Evolutionary conservation across 2,113 vertebrate genomes (phyloP), one percentile per base, ranked within the genome.

Genomic region (Halichoerus grypus): DNA sequence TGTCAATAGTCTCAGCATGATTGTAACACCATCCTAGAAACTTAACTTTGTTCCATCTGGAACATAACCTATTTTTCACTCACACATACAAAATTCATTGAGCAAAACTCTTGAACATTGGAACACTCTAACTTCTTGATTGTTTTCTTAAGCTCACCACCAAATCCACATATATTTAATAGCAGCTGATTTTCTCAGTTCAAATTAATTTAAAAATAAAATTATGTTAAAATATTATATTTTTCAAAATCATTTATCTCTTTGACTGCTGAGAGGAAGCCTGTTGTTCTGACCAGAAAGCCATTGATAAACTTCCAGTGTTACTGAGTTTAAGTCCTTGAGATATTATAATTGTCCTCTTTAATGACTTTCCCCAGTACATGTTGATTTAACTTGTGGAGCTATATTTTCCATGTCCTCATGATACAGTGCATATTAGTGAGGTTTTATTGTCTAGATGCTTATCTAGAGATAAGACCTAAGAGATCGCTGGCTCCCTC

Each of bases 1-100:
- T 96, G 28, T 79, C 61, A 51, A 24, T 85, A 74, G 19, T 84
- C 33, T 88, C 81, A 93, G 51, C 14, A 51, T 88, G 61, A 71
- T 51, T 95, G 5, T 71, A 85, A 94, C 61, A 90, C 59, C 74
- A 76, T 96, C 36, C 31, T 71, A 93, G 67, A 88, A 87, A 93
- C 59, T 88, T 95, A 74, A 77, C 51, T 96, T 86, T 49, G 59
- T 36, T 92, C 67, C 80, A 90, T 79, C 49, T 95, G 71, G 42
- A 94, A 11, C 39, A 76, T 89, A 85, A 86, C 72, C 67, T 96
- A 28, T 79, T 82, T 80, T 91, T 79, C 61, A 84, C 85, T 24
- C 57, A 94, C 85, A 80, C 72, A 79, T 76, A 53, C 1, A 88
- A 94, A 91, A 67, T 46, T 84, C 85, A 80, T 95, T 88, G 69